These are phyloP conservation scores for Calephelis virginiensis DNA, from an alignment of 1,140 invertebrate species.

Conservation along the genomic window DNA sequence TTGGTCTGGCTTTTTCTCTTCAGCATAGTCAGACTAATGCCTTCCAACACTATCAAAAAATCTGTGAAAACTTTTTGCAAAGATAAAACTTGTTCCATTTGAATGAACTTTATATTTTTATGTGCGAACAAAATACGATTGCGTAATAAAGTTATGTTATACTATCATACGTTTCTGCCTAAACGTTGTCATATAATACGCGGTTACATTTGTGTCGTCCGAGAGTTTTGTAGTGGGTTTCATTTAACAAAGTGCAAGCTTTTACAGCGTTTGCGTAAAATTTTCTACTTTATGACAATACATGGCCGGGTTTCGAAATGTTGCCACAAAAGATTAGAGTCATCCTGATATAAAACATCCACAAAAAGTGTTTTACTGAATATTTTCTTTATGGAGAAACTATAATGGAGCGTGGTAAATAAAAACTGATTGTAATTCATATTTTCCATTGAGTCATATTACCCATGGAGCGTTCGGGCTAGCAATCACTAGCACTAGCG, in stretches of 20 bases:
- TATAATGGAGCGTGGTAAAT: too few species aligned
- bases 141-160: not conserved
- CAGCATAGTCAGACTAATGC: too few species aligned
- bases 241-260: constrained; percentile 69
- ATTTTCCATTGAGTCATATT: too few species aligned
- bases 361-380: constrained; percentile 17
- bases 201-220: constrained; percentile 33
- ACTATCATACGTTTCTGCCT: constrained; percentile 1
- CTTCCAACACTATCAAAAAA: not conserved
- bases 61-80: not conserved
- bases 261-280: constrained; percentile 50
- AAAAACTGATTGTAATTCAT: too few species aligned
- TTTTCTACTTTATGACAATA: constrained; percentile 50
- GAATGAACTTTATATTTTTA: not conserved
- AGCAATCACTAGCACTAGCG: too few species aligned
- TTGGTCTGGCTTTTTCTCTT: too few species aligned
- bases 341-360: constrained; percentile 13
- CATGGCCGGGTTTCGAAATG: constrained; percentile 40
- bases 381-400: not conserved
- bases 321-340: constrained; percentile 38
- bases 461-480: too few species aligned
- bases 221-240: constrained; percentile 54
- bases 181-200: constrained; percentile 8
- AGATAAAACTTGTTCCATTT: not conserved
- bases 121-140: constrained; percentile 2